Evolutionary conservation across 2,888 invertebrate genomes (phyloP).

Genomic region (Orgyia antiqua): DNA sequence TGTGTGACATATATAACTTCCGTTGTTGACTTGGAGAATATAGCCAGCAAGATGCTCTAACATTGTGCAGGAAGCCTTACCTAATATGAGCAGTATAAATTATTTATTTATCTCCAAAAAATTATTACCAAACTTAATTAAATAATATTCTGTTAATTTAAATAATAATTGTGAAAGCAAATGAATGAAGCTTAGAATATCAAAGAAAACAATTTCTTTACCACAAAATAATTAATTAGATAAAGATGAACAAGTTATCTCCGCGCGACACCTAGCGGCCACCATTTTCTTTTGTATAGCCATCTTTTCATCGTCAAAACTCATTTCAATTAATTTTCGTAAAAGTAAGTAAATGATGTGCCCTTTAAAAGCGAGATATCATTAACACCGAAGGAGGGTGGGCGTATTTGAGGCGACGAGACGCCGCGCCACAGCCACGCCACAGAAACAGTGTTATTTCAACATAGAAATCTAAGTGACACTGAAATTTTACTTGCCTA

Average conservation of each 20-base stretch:
- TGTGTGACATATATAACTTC: no score
- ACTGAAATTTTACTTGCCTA: no score
- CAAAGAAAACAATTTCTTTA: slow-evolving; percentile 67
- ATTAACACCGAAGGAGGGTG: slow-evolving; percentile 61
- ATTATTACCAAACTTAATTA: slow-evolving; percentile 17
- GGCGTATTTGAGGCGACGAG: slow-evolving; percentile 23
- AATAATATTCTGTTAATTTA: slow-evolving; percentile 46
- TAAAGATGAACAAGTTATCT: slow-evolving; percentile 74
- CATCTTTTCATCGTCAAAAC: slow-evolving; percentile 76
- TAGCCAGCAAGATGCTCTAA: no score
- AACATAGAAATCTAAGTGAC: no score
- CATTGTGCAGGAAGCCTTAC: no score
- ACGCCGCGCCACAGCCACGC: slow-evolving; percentile 12
- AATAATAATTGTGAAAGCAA: slow-evolving; percentile 51
- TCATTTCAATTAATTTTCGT: slow-evolving; percentile 77
- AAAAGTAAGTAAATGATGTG: slow-evolving; percentile 77
- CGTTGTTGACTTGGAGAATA: no score
- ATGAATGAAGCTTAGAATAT: slow-evolving; percentile 51
- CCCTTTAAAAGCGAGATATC: slow-evolving; percentile 75
- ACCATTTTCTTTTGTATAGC: slow-evolving; percentile 65
- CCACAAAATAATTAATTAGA: slow-evolving; percentile 74
- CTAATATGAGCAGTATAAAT: no score
- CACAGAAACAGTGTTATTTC: no score
- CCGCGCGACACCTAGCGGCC: slow-evolving; percentile 71
- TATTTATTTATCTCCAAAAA: no score